Evolutionary conservation across 2,113 vertebrate genomes (phyloP).

Genomic region (Chroicocephalus ridibundus): DNA sequence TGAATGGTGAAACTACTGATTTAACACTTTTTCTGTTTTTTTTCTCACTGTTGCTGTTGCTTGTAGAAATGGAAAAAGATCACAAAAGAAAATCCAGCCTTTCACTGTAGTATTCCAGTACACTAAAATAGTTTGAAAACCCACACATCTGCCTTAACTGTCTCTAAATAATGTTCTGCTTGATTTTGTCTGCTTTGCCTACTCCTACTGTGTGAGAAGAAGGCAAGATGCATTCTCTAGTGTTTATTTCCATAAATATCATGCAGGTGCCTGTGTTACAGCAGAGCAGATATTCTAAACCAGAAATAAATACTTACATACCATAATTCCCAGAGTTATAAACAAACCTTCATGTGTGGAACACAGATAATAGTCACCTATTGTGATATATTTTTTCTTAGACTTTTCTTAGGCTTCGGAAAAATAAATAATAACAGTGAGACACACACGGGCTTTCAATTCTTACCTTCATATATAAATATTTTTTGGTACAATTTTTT

Average conservation of each 20-base stretch:
- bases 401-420: neutral
- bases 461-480: neutral
- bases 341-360: neutral
- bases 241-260: neutral
- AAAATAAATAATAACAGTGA: neutral
- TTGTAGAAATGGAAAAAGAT: neutral
- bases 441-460: neutral
- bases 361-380: neutral
- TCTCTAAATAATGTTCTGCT: neutral
- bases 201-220: neutral
- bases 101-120: neutral
- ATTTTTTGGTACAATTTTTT: neutral
- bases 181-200: neutral
- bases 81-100: neutral
- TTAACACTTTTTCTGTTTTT: neutral
- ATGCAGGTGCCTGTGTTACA: neutral
- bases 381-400: neutral
- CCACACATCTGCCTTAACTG: neutral
- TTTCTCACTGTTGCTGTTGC: neutral
- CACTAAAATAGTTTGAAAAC: neutral
- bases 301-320: neutral
- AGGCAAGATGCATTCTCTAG: neutral
- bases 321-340: neutral
- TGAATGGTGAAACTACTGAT: slow-evolving; percentile 20
- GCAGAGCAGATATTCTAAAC: neutral